Percentiles rank a stretch among this genome's conserved stretches.
Evolutionary conservation across 2,888 invertebrate species (phyloP).

Genomic region (Xanthia icteritia): DNA sequence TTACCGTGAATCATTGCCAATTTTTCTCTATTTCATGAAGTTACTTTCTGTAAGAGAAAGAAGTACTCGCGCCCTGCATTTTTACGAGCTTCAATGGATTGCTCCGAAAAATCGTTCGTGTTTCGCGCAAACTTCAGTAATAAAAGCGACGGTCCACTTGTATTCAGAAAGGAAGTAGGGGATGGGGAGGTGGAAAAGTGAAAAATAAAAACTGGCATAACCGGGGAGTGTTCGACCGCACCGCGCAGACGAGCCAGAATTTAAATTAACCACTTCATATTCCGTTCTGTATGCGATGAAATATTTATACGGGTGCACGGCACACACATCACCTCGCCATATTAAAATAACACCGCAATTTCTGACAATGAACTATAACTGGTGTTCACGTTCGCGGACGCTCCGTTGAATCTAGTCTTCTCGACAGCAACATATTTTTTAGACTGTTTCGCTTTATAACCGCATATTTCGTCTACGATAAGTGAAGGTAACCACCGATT

Average conservation of each 20-base stretch:
- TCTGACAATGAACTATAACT: constrained; percentile 56
- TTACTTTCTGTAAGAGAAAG: constrained; percentile 46
- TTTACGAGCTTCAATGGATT: constrained; percentile 63
- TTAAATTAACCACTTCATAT: constrained; percentile 88
- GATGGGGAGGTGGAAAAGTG: constrained; percentile 64
- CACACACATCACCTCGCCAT: constrained; percentile 69
- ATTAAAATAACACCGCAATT: constrained; percentile 73
- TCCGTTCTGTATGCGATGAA: constrained; percentile 79
- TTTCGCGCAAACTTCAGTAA: constrained; percentile 69
- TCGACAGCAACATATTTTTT: not conserved
- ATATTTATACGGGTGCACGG: constrained; percentile 80
- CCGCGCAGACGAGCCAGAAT: constrained; percentile 79
- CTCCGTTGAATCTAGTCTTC: not conserved
- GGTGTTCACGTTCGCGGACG: too few relatives aligned
- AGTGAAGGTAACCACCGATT: not conserved
- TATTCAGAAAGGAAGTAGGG: constrained; percentile 69
- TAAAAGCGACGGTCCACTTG: constrained; percentile 72
- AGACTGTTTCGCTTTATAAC: not conserved
- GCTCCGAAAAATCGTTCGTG: constrained; percentile 68
- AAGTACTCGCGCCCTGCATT: constrained; percentile 50
- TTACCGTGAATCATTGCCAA: constrained; percentile 45
- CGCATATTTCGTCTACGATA: not conserved
- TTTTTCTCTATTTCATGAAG: constrained; percentile 54
- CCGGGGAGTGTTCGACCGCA: constrained; percentile 71
- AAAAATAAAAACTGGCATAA: constrained; percentile 72